Evolutionary conservation across 2,888 invertebrate genomes (phyloP).

Genomic region (Caenorhabditis panamensis): DNA sequence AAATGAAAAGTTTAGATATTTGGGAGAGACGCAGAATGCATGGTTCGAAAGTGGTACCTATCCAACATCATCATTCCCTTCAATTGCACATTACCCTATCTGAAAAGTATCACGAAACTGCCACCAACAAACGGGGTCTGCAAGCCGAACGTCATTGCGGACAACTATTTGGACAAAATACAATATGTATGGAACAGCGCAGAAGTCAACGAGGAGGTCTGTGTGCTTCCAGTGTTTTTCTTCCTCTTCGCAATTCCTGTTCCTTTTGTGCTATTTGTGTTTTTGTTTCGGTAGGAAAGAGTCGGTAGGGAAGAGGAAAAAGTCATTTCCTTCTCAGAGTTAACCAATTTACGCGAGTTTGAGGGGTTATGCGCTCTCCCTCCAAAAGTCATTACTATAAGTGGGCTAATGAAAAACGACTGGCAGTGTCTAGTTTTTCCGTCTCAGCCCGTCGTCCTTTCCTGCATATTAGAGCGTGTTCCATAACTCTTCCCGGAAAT

Average conservation of each 20-base stretch:
- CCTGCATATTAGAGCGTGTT: too few species aligned
- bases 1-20: slow-evolving; percentile 57
- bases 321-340: too few species aligned
- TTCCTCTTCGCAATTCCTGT: background rate
- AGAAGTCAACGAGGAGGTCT: slow-evolving; percentile 72
- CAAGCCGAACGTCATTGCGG: slow-evolving; percentile 70
- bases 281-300: background rate
- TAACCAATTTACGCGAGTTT: too few species aligned
- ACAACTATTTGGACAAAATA: slow-evolving; percentile 75
- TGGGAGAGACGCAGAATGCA: slow-evolving; percentile 75
- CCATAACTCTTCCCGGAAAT: too few species aligned
- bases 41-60: slow-evolving; percentile 77
- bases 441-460: too few species aligned
- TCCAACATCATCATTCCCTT: slow-evolving; percentile 76
- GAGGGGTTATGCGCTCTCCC: too few species aligned
- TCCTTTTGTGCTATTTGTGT: background rate
- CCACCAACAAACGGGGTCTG: slow-evolving; percentile 69
- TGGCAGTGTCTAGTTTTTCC: too few species aligned
- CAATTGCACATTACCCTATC: slow-evolving; percentile 78
- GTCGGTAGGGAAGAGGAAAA: too few species aligned
- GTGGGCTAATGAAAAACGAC: too few species aligned
- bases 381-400: too few species aligned
- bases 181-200: slow-evolving; percentile 77
- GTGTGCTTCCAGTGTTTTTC: slow-evolving; percentile 8
- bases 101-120: slow-evolving; percentile 61